Percentiles rank a stretch among this genome's conserved stretches.
These are phyloP conservation scores for Gymnorhina tibicen DNA, from an alignment of 2,113 vertebrate genomes.

Conservation along the genomic window DNA sequence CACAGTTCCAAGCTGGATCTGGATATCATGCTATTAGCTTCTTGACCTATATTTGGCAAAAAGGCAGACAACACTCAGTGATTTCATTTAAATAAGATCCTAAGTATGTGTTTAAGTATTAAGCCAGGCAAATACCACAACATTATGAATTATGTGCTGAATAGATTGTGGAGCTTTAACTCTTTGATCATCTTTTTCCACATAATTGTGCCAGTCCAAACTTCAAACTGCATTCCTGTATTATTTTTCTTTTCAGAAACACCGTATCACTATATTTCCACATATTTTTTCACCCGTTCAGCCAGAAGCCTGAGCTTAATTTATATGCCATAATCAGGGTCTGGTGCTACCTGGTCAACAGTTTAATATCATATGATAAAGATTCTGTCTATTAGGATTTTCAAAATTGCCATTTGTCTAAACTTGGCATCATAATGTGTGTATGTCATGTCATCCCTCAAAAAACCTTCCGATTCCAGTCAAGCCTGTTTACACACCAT, in stretches of 20 bases:
- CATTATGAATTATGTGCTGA: background rate
- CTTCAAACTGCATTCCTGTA: background rate
- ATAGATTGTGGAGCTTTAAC: background rate
- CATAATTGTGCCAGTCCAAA: constrained; percentile 4
- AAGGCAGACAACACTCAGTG: background rate
- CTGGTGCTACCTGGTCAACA: background rate
- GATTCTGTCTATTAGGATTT: background rate
- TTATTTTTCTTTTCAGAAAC: constrained; percentile 27
- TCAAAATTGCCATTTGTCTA: background rate
- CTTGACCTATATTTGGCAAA: background rate
- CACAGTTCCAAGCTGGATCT: background rate
- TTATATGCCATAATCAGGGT: background rate
- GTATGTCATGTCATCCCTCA: background rate
- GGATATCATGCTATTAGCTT: background rate
- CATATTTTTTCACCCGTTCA: background rate
- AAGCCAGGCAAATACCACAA: background rate
- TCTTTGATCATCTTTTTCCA: constrained; percentile 1
- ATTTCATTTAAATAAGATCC: background rate
- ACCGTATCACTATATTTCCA: background rate
- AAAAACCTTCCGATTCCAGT: background rate
- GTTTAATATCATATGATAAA: background rate
- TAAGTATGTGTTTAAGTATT: constrained; percentile 14
- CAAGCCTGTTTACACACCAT: background rate
- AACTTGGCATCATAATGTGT: background rate
- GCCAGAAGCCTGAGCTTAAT: background rate